Percentiles rank a stretch among this genome's conserved stretches.
Evolutionary conservation across 2,888 invertebrate species (phyloP).

Genomic region (Eristalis pertinax): DNA sequence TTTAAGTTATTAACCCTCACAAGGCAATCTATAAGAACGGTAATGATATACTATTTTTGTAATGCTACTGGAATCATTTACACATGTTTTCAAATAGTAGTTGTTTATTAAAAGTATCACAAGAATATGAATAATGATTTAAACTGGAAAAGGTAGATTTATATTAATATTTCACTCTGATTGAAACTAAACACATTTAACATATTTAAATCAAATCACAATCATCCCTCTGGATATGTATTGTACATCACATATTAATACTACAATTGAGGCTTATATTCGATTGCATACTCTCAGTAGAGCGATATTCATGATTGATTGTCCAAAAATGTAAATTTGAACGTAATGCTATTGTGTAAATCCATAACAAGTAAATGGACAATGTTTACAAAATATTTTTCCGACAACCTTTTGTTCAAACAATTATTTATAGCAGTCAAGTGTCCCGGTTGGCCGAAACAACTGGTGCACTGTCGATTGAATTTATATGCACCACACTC

Average conservation of each 20-base stretch:
- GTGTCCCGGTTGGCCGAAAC: constrained; percentile 55
- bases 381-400: constrained; percentile 72
- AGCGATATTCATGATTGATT: constrained; percentile 69
- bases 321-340: constrained; percentile 70
- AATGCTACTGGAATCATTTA: too few species aligned
- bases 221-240: constrained; percentile 6
- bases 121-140: not conserved
- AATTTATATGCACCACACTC: constrained; percentile 62
- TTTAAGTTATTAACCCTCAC: too few species aligned
- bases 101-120: not conserved
- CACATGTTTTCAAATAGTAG: too few species aligned
- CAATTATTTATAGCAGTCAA: constrained; percentile 71
- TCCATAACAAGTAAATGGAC: constrained; percentile 70
- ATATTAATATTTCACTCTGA: not conserved
- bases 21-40: too few species aligned
- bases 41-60: too few species aligned
- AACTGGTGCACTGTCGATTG: constrained; percentile 65
- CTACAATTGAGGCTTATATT: constrained; percentile 55
- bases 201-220: constrained; percentile 51
- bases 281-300: constrained; percentile 57
- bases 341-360: constrained; percentile 69
- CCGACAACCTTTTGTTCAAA: constrained; percentile 71
- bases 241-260: constrained; percentile 46
- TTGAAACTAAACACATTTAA: constrained; percentile 32
- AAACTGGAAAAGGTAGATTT: not conserved